These are phyloP conservation scores for Lycaena phlaeas DNA, from an alignment of 2,888 invertebrate species.

Conservation along the genomic window DNA sequence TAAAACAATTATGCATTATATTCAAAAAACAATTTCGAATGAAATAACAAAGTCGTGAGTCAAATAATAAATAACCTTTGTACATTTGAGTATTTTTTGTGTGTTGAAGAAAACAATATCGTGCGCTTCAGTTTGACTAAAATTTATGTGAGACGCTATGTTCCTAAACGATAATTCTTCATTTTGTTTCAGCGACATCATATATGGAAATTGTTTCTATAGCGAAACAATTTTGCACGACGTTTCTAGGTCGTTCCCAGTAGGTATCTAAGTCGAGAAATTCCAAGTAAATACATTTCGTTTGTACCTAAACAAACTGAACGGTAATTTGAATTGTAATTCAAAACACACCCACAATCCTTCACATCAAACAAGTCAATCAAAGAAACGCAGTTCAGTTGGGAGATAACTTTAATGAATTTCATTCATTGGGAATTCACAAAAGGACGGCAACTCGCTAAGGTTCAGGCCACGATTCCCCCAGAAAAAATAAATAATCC, in stretches of 20 bases:
- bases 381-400: conserved; percentile 28
- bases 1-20: too few relatives aligned
- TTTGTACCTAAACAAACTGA: too few relatives aligned
- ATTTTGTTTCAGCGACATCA: conserved; percentile 8
- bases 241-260: too few relatives aligned
- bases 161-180: conserved; percentile 27
- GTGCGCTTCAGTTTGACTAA: conserved; percentile 25
- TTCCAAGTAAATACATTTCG: too few relatives aligned
- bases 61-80: conserved; percentile 5
- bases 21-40: background rate
- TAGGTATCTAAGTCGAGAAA: too few relatives aligned
- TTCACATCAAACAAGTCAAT: conserved; percentile 6
- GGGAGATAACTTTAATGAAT: conserved; percentile 50
- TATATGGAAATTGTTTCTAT: background rate
- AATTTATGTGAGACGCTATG: conserved; percentile 33
- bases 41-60: conserved; percentile 2
- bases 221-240: too few relatives aligned
- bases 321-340: conserved; percentile 1
- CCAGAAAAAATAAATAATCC: conserved; percentile 53
- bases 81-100: background rate
- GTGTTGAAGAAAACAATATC: conserved; percentile 25
- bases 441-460: conserved; percentile 43
- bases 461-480: conserved; percentile 42
- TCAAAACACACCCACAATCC: conserved; percentile 4
- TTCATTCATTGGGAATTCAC: conserved; percentile 57